Evolutionary conservation across 1,140 invertebrate genomes (phyloP).

Genomic region (Chironomus tepperi): DNA sequence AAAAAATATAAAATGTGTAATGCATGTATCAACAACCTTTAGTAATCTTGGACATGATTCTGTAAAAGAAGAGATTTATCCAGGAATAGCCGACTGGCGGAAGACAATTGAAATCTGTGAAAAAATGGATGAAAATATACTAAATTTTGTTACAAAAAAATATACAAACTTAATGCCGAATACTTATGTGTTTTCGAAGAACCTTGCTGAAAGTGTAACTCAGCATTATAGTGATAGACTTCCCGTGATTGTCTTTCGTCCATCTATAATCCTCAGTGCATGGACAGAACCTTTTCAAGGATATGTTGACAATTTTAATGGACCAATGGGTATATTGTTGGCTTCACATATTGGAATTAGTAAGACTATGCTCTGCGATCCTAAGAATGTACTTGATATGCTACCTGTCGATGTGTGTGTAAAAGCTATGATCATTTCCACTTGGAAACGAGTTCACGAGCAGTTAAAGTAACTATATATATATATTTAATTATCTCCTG

Average conservation of each 20-base stretch:
- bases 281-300: background rate
- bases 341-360: constrained; percentile 63
- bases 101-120: constrained; percentile 75
- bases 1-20: constrained; percentile 57
- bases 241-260: constrained; percentile 71
- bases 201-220: constrained; percentile 62
- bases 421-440: constrained; percentile 66
- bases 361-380: constrained; percentile 57
- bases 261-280: constrained; percentile 59
- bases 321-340: constrained; percentile 68
- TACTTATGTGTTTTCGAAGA: constrained; percentile 73
- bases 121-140: constrained; percentile 54
- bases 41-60: constrained; percentile 61
- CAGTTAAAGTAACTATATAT: too few species aligned
- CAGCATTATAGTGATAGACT: constrained; percentile 54
- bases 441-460: constrained; percentile 48
- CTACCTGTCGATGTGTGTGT: constrained; percentile 80
- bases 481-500: background rate
- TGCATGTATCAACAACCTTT: constrained; percentile 81
- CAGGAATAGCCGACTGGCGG: constrained; percentile 69
- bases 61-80: constrained; percentile 72
- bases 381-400: constrained; percentile 58
- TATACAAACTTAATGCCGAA: constrained; percentile 52
- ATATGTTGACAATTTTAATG: constrained; percentile 52
- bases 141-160: constrained; percentile 58